Conservation (phyloP, 2,113 vertebrate genomes). For the Ceuthmochares aereus region DNA sequence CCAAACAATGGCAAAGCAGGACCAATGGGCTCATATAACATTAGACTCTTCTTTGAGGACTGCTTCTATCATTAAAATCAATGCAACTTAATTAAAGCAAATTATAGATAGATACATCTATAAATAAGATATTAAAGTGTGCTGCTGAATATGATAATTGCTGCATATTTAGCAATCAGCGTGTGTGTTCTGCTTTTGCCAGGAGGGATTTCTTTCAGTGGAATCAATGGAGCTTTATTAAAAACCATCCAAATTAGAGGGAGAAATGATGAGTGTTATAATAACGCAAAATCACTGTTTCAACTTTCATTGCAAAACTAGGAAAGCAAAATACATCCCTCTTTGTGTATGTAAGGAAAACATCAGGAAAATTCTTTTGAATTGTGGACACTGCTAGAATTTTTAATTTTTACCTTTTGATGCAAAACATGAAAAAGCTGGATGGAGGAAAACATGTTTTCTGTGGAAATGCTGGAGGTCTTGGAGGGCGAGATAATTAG, state of each 20-base stretch:
- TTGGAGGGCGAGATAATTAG: slow-evolving; percentile 9
- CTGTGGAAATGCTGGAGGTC: slow-evolving; percentile 38
- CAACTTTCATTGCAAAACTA: slow-evolving; percentile 79
- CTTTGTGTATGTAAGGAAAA: slow-evolving; percentile 78
- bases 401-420: slow-evolving; percentile 77
- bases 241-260: slow-evolving; percentile 88
- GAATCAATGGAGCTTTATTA: slow-evolving; percentile 90
- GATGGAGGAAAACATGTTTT: slow-evolving; percentile 21
- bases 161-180: slow-evolving; percentile 87
- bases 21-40: slow-evolving; percentile 53
- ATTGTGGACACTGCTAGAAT: slow-evolving; percentile 68
- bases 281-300: slow-evolving; percentile 87
- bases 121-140: slow-evolving; percentile 90
- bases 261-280: slow-evolving; percentile 89
- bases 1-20: slow-evolving; percentile 45
- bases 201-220: slow-evolving; percentile 85
- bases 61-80: slow-evolving; percentile 86
- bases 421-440: slow-evolving; percentile 44
- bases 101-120: slow-evolving; percentile 90
- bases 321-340: slow-evolving; percentile 80
- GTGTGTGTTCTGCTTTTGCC: slow-evolving; percentile 85
- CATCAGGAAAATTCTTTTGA: slow-evolving; percentile 73
- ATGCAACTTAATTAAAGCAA: slow-evolving; percentile 91
- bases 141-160: slow-evolving; percentile 87
- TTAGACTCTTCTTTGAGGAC: slow-evolving; percentile 71